A percentile compares a stretch with the other conserved stretches of the same genome.
These are phyloP conservation scores for Musca domestica DNA, from an alignment of 1,140 invertebrate species.

Conservation along the genomic window DNA sequence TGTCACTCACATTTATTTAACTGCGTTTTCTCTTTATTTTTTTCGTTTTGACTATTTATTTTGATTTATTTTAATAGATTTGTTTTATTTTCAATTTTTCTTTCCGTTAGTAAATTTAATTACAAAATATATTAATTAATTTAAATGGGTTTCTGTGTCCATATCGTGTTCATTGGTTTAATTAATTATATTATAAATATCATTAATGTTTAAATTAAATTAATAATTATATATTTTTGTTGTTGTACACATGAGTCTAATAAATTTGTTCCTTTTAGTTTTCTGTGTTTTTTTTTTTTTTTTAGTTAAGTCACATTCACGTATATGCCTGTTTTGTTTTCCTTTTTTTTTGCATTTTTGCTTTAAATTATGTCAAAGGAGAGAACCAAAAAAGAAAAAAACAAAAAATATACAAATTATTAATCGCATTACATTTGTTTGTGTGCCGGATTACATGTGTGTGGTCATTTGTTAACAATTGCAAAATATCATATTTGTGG, in stretches of 20 bases:
- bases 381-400: too few relatives aligned
- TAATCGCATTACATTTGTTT: too few relatives aligned
- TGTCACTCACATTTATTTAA: not conserved
- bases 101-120: constrained; percentile 10
- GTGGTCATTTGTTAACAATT: too few relatives aligned
- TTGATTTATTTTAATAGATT: not conserved
- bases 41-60: not conserved
- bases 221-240: not conserved
- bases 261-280: constrained; percentile 22
- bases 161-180: not conserved
- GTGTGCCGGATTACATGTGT: too few relatives aligned
- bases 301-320: constrained; percentile 11
- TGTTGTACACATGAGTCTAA: constrained; percentile 20
- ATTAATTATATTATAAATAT: not conserved
- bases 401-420: too few relatives aligned
- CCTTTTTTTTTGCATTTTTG: not conserved
- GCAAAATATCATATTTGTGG: too few relatives aligned
- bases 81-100: too few relatives aligned
- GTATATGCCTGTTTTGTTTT: not conserved
- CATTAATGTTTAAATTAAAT: not conserved
- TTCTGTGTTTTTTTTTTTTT: not conserved
- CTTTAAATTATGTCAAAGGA: not conserved
- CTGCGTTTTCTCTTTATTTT: not conserved
- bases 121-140: not conserved
- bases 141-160: not conserved